phyloP scores from a whole-genome alignment of 1,140 invertebrate genomes.

The Caenorhabditis inopinata region DNA sequence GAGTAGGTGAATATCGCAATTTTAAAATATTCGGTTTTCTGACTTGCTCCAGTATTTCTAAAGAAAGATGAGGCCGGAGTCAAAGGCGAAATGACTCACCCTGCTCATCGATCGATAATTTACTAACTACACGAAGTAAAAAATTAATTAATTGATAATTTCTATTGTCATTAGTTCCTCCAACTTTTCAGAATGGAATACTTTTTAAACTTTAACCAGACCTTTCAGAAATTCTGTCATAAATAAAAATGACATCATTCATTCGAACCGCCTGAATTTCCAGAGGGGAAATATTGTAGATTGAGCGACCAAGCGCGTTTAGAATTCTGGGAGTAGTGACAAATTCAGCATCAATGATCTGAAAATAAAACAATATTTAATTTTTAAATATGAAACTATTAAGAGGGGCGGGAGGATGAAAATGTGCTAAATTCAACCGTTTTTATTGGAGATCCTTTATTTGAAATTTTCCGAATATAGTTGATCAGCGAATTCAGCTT shows the following conservation, averaged over 20 bases:
- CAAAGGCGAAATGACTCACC: no score
- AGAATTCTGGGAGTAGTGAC: neutral
- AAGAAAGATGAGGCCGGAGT: no score
- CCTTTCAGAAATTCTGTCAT: neutral
- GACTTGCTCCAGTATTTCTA: no score
- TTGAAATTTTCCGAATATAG: neutral
- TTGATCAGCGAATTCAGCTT: neutral
- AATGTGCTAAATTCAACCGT: neutral
- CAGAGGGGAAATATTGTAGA: no score
- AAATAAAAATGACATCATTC: neutral
- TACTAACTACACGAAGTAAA: no score
- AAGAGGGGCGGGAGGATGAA: no score
- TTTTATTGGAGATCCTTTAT: neutral
- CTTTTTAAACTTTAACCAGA: no score
- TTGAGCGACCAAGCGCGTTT: neutral
- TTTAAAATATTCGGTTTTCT: no score
- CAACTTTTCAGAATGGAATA: neutral
- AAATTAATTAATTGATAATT: no score
- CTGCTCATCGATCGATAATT: no score
- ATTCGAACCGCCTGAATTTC: neutral
- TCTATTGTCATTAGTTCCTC: no score
- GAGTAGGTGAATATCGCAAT: no score
- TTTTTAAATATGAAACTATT: neutral
- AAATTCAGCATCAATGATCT: neutral
- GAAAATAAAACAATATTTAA: neutral